These are phyloP conservation scores for Dasypolia templi DNA, from an alignment of 2,888 invertebrate genomes.

Conservation along the genomic window DNA sequence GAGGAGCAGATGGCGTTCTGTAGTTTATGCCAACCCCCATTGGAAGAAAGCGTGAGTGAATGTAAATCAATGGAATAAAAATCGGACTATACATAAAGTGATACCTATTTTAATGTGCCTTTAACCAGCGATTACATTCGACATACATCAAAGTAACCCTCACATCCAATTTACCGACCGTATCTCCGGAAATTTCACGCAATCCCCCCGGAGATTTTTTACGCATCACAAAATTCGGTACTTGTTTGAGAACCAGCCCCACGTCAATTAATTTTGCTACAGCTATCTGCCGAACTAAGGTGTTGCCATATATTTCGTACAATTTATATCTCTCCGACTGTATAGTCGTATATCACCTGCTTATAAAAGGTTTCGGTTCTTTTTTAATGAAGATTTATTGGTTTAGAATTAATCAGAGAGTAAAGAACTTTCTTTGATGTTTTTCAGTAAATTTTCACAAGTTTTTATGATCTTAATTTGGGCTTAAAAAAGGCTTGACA, in stretches of 20 bases:
- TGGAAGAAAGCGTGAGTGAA: too few relatives aligned
- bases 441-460: not conserved
- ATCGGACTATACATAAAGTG: not conserved
- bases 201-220: constrained; percentile 42
- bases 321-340: constrained; percentile 52
- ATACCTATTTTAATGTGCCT: constrained; percentile 40
- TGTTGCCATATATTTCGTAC: constrained; percentile 31
- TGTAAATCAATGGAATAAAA: constrained; percentile 6
- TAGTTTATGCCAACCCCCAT: too few relatives aligned
- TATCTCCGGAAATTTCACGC: constrained; percentile 49
- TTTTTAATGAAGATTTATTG: constrained; percentile 41
- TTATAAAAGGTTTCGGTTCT: constrained; percentile 26
- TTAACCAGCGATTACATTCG: constrained; percentile 45
- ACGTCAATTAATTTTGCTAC: constrained; percentile 44
- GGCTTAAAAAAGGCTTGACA: not conserved
- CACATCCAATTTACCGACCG: constrained; percentile 49
- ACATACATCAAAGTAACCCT: constrained; percentile 49
- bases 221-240: constrained; percentile 50
- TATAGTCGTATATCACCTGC: constrained; percentile 28
- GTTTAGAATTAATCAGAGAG: constrained; percentile 17
- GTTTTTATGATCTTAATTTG: not conserved
- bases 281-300: constrained; percentile 35
- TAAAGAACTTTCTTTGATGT: not conserved
- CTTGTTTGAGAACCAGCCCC: constrained; percentile 23
- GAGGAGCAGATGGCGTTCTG: too few relatives aligned